Conservation (phyloP, 2,113 vertebrate species). For the Ifrita kowaldi region DNA sequence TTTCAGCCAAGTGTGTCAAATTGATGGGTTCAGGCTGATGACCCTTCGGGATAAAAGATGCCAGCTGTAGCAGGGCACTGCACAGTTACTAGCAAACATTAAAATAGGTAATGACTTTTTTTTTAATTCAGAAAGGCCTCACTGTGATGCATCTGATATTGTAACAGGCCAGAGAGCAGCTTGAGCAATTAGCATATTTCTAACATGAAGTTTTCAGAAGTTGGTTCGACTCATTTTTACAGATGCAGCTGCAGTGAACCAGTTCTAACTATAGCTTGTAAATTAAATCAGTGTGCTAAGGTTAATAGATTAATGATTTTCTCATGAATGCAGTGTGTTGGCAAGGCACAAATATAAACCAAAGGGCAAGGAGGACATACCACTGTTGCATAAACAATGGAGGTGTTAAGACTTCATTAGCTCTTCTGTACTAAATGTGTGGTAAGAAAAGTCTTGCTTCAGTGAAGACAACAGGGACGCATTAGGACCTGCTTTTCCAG, state of each 20-base stretch:
- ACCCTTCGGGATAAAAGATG: background rate
- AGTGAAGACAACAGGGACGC: background rate
- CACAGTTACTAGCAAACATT: slow-evolving; percentile 25
- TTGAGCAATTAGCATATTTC: slow-evolving; percentile 34
- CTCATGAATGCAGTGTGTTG: slow-evolving; percentile 33
- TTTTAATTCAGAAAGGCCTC: background rate
- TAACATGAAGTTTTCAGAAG: slow-evolving; percentile 36
- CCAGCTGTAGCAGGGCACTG: slow-evolving; percentile 7
- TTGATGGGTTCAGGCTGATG: slow-evolving; percentile 37
- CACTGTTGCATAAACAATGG: slow-evolving; percentile 30
- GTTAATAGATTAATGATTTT: slow-evolving; percentile 65
- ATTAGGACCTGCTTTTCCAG: background rate
- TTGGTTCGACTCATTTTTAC: background rate
- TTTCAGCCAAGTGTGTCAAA: slow-evolving; percentile 6
- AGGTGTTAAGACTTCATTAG: background rate
- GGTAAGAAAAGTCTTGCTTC: background rate
- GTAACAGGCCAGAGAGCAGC: background rate
- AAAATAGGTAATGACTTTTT: slow-evolving; percentile 24
- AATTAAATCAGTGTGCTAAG: slow-evolving; percentile 34
- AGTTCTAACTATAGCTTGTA: slow-evolving; percentile 32
- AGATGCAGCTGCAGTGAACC: background rate
- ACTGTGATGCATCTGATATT: background rate
- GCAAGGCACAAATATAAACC: slow-evolving; percentile 33
- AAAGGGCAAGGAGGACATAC: slow-evolving; percentile 28
- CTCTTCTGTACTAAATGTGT: background rate